Percentiles rank a stretch among this genome's conserved stretches.
phyloP scores from a whole-genome alignment of 92 coral and sea anemone species.

The Epizoanthus stellaris region DNA sequence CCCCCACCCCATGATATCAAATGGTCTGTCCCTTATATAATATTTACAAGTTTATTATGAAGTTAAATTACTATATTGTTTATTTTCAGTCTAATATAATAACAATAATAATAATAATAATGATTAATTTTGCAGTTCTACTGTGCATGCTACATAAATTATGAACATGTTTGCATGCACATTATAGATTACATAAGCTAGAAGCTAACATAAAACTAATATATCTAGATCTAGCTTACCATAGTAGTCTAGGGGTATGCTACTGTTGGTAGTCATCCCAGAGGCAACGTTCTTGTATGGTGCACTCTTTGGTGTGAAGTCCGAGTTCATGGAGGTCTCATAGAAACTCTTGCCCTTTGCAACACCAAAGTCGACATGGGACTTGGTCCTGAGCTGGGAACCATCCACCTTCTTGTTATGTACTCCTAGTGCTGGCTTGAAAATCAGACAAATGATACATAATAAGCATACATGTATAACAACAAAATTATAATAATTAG shows the following conservation, averaged over 20 bases:
- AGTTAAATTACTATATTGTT: too few relatives aligned
- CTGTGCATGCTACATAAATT: too few relatives aligned
- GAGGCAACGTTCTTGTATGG: constrained; percentile 64
- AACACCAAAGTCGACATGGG: constrained; percentile 87
- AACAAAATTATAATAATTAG: background rate
- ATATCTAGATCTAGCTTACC: constrained; percentile 54
- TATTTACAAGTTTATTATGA: too few relatives aligned
- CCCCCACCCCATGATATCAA: too few relatives aligned
- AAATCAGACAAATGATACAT: background rate
- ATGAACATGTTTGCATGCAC: too few relatives aligned
- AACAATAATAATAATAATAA: too few relatives aligned
- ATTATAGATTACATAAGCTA: background rate
- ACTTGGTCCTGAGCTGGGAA: constrained; percentile 88
- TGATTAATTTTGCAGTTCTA: too few relatives aligned
- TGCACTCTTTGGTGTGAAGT: constrained; percentile 69
- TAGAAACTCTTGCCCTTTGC: constrained; percentile 73
- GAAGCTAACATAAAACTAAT: background rate
- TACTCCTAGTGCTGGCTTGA: constrained; percentile 79
- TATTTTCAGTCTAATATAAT: too few relatives aligned
- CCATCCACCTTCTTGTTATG: constrained; percentile 86
- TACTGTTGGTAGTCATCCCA: constrained; percentile 78
- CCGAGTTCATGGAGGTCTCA: constrained; percentile 89
- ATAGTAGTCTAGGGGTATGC: constrained; percentile 89
- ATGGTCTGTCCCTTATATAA: too few relatives aligned
- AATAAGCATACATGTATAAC: background rate